Conservation (phyloP, 2,113 vertebrate genomes). For the Morone chrysops region DNA sequence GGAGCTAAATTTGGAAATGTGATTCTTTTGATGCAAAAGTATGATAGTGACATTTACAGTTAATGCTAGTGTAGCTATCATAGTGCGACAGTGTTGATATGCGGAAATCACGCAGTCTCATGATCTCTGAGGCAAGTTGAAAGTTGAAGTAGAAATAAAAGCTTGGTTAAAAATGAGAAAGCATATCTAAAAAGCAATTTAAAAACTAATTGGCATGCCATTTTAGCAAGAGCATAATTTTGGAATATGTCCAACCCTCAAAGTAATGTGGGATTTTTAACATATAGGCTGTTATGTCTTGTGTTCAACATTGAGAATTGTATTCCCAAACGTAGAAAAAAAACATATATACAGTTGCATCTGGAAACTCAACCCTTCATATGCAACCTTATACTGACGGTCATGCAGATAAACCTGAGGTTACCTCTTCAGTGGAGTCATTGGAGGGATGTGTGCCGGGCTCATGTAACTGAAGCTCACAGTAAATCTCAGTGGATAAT, state of each 20-base stretch:
- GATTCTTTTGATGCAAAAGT: conserved; percentile 15
- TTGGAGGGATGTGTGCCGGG: conserved; percentile 48
- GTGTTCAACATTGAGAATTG: neutral
- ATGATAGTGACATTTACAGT: neutral
- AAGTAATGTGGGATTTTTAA: neutral
- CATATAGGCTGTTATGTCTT: neutral
- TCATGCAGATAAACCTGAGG: conserved; percentile 58
- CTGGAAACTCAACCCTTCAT: conserved; percentile 40
- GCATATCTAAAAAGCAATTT: too few species aligned
- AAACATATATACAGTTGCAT: conserved; percentile 31
- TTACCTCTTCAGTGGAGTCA: conserved; percentile 52
- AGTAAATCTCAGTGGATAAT: conserved; percentile 61
- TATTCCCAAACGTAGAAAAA: conserved; percentile 2
- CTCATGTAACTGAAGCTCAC: conserved; percentile 74
- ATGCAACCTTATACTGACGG: conserved; percentile 61
- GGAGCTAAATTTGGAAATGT: conserved; percentile 4
- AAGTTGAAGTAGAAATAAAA: neutral
- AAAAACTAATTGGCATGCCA: too few species aligned
- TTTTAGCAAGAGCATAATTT: too few species aligned
- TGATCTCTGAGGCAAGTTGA: neutral
- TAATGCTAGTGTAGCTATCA: neutral
- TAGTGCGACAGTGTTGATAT: neutral
- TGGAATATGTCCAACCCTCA: neutral
- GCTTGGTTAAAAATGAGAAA: neutral
- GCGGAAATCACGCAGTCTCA: neutral